Percentiles rank a stretch among this genome's conserved stretches.
Evolutionary conservation across 2,888 invertebrate species (phyloP).

Genomic region (Synergus gifuensis): DNA sequence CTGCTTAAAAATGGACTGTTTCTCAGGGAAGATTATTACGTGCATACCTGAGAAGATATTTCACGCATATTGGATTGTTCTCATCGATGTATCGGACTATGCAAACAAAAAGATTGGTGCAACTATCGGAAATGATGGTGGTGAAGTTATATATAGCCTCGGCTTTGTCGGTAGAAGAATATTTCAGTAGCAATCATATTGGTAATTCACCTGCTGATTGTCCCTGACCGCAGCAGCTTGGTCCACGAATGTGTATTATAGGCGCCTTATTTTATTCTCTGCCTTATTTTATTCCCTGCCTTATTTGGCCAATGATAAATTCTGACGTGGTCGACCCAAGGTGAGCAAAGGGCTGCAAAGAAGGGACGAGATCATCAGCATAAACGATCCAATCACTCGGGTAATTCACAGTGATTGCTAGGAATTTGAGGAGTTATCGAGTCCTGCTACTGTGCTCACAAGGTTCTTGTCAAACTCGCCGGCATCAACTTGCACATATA

Average conservation of each 20-base stretch:
- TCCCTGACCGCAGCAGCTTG: conserved; percentile 74
- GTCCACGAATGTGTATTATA: conserved; percentile 67
- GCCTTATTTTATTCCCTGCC: conserved; percentile 54
- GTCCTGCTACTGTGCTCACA: conserved; percentile 69
- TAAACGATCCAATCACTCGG: conserved; percentile 78
- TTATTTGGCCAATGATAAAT: conserved; percentile 76
- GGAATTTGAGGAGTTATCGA: conserved; percentile 71
- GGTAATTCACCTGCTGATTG: conserved; percentile 76
- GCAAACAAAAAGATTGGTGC: conserved; percentile 42
- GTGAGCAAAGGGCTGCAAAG: conserved; percentile 52
- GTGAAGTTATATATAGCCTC: conserved; percentile 47
- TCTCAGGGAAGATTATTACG: not conserved
- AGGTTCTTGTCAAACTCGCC: conserved; percentile 45
- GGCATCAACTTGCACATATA: not conserved
- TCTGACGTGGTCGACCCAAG: conserved; percentile 66
- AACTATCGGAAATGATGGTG: conserved; percentile 43
- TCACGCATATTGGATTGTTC: conserved; percentile 38
- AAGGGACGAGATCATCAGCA: conserved; percentile 73
- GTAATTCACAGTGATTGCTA: conserved; percentile 76
- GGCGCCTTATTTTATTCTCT: conserved; percentile 70
- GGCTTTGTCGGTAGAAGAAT: conserved; percentile 74
- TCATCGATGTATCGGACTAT: conserved; percentile 47
- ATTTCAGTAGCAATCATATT: conserved; percentile 78
- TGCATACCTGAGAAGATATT: conserved; percentile 12
- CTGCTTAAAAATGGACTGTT: not conserved